Evolutionary conservation across 2,113 vertebrate genomes (phyloP), one percentile per base, ranked within the genome.

Genomic region (sheep (Ovis aries)): DNA sequence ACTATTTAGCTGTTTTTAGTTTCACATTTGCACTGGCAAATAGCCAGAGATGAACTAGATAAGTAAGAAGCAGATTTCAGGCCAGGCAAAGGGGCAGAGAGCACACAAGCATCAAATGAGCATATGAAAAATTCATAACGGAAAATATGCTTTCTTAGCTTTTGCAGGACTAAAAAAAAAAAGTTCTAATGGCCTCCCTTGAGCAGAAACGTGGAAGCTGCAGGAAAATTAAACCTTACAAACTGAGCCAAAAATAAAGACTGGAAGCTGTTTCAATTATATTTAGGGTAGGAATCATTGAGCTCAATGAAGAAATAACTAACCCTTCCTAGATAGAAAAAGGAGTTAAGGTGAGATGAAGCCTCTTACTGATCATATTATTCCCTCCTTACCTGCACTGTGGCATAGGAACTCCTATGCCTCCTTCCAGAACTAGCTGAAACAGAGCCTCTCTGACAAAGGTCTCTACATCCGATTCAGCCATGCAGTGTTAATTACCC

Each of bases 111-210:
- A 91, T 82, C 62, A 40, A 36, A 88, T 80, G 62, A 90, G 10
- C 57, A 31, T 7, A 97, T 95, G 94, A 94, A 97, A 97, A 91
- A 96, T 95, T 96, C 67, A 97, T 94, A 82, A 45, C n/a, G 27
- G 31, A 57, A 89, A 96, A 92, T 71, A 50, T 4, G 59, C 48
- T 94, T 84, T 62, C 87, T 89, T 64, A 93, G 91, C 10, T 93
- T 85, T 36, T 52, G 27, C 50, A 77, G 80, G 48, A 71, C 8
- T 6, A 81, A 95, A 77, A 84, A 33, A 59, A 45, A 77, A 64
- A 88, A 36, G 86, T 57, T 86, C 40, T 31, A 87, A 59, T 67
- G 53, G 27, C 7, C 16, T 94, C 53, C 50, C 77, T 78, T 74
- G 45, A 95, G 62, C 43, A 82, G 48, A 96, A 87, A 86, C 33